Evolutionary conservation across 2,797 vertebrate genomes (phyloP), one percentile per base, ranked within the genome.

Genomic region (Allobates femoralis): DNA sequence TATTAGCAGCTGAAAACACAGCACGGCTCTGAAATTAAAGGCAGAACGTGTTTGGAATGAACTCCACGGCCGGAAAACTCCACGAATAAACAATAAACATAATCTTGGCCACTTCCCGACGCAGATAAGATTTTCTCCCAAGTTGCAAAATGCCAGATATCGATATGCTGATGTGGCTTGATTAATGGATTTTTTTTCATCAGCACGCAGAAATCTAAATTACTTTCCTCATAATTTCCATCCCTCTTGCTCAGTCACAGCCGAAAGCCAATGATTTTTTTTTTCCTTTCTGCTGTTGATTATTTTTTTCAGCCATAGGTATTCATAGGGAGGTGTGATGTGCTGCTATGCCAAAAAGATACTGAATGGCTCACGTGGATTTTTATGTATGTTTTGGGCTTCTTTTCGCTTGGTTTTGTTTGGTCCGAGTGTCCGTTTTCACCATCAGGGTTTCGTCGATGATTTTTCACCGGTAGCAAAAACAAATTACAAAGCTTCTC

Each of bases 1-100:
- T 88, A 86, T 83, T 87, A 73, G 88, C 89, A 55, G 32, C 69
- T 79, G 83, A 86, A 90, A 87, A 81, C 71, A 79, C 16, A 71
- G 75, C 46, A 78, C 0, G 82, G 67, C 46, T 73, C 77, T 88
- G 56, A 88, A 88, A 83, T 88, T 83, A 87, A 87, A 85, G 60
- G 80, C 67, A 46, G 84, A 74, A 88, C 86, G 86, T 88, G 86
- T 81, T 30, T 37, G 50, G 86, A 88, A 88, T 88, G 56, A 85
- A 58, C 56, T 71, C 16, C 8, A 18, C 41, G 7, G 26, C 58
- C 26, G 51, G 53, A 83, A 55, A 83, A 83, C 56, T 37, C 66
- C 26, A 66, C 15, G 76, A 84, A 87, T 80, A 84, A 88, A 88
- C 86, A 85, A 85, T 80, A 74, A 71, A 79, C 81, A 37, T 28